phyloP scores from a whole-genome alignment of 2,888 invertebrate genomes.

The Coleophora deauratella region DNA sequence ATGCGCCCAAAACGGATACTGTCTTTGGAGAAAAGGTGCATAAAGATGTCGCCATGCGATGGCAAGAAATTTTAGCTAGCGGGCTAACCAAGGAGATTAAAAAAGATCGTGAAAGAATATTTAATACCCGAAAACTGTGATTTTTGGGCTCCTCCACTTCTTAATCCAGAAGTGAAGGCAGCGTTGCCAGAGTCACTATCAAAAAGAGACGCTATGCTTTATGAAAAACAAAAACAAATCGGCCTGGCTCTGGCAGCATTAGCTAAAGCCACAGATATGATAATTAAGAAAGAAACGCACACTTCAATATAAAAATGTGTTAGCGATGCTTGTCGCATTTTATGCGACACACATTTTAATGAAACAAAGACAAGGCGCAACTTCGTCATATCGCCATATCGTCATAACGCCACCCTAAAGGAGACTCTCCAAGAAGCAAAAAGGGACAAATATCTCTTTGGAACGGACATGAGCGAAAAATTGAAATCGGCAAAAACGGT shows the following conservation, averaged over 20 bases:
- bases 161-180: slow-evolving; percentile 6
- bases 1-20: not conserved
- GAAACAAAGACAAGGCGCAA: slow-evolving; percentile 1
- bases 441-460: too few relatives aligned
- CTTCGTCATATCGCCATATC: slow-evolving; percentile 2
- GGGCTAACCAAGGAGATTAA: slow-evolving; percentile 3
- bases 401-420: not conserved
- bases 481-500: slow-evolving; percentile 3
- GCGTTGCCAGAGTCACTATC: not conserved
- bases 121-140: slow-evolving; percentile 6
- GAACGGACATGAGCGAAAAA: slow-evolving; percentile 1
- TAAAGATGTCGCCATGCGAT: slow-evolving; percentile 1
- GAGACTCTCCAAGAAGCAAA: slow-evolving; percentile 1
- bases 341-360: slow-evolving; percentile 7
- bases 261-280: not conserved
- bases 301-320: slow-evolving; percentile 1
- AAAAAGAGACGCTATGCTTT: slow-evolving; percentile 2
- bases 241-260: not conserved
- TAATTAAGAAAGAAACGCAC: not conserved
- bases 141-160: not conserved
- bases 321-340: slow-evolving; percentile 8
- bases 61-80: slow-evolving; percentile 3
- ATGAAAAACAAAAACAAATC: slow-evolving; percentile 2
- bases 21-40: not conserved
- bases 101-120: slow-evolving; percentile 2